These are phyloP conservation scores for Mormyrus lacerda DNA, from an alignment of 2,113 vertebrate species.

Conservation along the genomic window DNA sequence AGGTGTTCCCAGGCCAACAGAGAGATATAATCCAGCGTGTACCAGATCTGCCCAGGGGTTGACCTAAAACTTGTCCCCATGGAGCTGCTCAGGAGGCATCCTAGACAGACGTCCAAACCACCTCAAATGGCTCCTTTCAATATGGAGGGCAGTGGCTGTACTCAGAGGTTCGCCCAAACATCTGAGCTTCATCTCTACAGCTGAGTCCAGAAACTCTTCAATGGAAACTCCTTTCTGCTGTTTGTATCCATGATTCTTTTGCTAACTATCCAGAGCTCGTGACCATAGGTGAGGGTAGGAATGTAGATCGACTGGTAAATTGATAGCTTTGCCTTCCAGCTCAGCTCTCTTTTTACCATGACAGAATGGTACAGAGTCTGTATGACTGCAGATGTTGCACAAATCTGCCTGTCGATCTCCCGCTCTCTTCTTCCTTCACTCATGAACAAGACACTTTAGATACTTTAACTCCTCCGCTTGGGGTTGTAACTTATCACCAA, in stretches of 20 bases:
- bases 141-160: background rate
- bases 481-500: background rate
- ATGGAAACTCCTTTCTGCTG: background rate
- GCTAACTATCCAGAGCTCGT: background rate
- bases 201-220: background rate
- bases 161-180: background rate
- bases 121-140: background rate
- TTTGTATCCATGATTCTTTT: background rate
- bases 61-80: too few relatives aligned
- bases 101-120: background rate
- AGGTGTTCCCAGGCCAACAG: background rate
- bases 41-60: background rate
- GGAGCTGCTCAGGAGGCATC: background rate
- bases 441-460: background rate
- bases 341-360: background rate
- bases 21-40: background rate
- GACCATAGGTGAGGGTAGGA: background rate
- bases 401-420: background rate
- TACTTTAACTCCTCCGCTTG: background rate
- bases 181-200: background rate
- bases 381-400: background rate
- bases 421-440: background rate
- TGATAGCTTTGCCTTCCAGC: background rate
- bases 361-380: background rate
- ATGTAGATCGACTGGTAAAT: background rate